These are phyloP conservation scores for Drosophila navojoa DNA, from an alignment of 1,140 invertebrate genomes.

Conservation along the genomic window DNA sequence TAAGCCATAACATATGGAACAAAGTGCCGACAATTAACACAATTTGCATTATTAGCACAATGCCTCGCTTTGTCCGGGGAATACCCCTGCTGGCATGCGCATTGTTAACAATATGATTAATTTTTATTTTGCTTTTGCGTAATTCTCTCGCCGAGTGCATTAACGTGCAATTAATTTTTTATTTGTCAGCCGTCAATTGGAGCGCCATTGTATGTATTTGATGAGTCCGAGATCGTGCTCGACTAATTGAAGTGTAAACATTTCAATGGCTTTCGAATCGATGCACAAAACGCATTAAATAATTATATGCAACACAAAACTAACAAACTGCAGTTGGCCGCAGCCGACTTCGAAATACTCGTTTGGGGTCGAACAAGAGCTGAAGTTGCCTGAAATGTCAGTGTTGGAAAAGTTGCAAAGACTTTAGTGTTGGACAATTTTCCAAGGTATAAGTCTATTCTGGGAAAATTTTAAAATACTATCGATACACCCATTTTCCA, in stretches of 20 bases:
- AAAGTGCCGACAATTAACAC: slow-evolving; percentile 71
- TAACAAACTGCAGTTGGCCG: background rate
- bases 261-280: slow-evolving; percentile 59
- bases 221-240: slow-evolving; percentile 10
- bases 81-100: slow-evolving; percentile 5
- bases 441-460: no score
- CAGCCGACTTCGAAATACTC: no score
- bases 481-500: no score
- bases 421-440: no score
- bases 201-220: slow-evolving; percentile 11
- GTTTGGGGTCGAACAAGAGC: no score
- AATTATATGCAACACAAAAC: slow-evolving; percentile 45
- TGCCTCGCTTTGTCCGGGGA: slow-evolving; percentile 16
- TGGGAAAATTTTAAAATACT: no score
- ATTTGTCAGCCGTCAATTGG: slow-evolving; percentile 44
- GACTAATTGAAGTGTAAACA: slow-evolving; percentile 76
- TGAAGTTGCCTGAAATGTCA: no score
- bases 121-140: slow-evolving; percentile 44
- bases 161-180: slow-evolving; percentile 78
- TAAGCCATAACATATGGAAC: slow-evolving; percentile 74
- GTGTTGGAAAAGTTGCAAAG: no score
- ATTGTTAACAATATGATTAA: slow-evolving; percentile 41
- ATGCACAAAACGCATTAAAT: slow-evolving; percentile 61
- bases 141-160: slow-evolving; percentile 49
- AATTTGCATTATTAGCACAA: slow-evolving; percentile 59